Base-by-base conservation (phyloP, 2,113 vertebrate genomes). In the Tylochromis polylepis region DNA sequence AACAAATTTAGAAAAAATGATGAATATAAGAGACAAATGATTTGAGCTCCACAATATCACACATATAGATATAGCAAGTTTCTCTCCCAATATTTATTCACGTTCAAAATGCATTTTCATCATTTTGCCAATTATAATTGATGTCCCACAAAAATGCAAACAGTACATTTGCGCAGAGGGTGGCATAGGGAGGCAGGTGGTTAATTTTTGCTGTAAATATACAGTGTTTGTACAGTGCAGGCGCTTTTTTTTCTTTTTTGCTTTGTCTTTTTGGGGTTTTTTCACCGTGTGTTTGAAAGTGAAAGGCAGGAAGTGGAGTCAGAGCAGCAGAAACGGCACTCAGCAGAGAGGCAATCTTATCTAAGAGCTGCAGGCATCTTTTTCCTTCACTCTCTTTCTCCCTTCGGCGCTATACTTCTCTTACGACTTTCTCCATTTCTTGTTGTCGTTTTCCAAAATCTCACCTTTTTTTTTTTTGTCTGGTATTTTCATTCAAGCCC, bases 341-440 rank as follows among this genome's bases (percentile, higher is more conserved):
- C 87, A 93, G 81, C 87, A 90, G 87, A 75, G 56, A 89, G 84
- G 90, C 86, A 95, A 95, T 95, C 94, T 95, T 96, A 95, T 96
- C 94, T 89, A 87, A 85, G 87, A 89, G 86, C 89, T 92, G 88
- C 91, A 95, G 95, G 89, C 92, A 85, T 86, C 65, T 85, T 82
- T 92, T 60, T 41, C 49, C 53, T 46, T 70, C 43, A 22, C 46
- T 43, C 31, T 75, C 31, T 79, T 46, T 88, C 53, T 59, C 49
- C 81, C 57, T 81, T 67, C 15, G 15, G 18, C 16, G 31, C 27
- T 60, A 36, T 79, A 77, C n/a, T 31, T 60, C 79, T 53, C 72
- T 53, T 53, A 53, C 6, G 11, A 53, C 72, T 77, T 77, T 53
- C 27, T 77, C 72, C 46, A 77, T 77, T 62, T 88, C 27, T 80